phyloP scores from a whole-genome alignment of 2,797 vertebrate species.

The Crenuchus spilurus region DNA sequence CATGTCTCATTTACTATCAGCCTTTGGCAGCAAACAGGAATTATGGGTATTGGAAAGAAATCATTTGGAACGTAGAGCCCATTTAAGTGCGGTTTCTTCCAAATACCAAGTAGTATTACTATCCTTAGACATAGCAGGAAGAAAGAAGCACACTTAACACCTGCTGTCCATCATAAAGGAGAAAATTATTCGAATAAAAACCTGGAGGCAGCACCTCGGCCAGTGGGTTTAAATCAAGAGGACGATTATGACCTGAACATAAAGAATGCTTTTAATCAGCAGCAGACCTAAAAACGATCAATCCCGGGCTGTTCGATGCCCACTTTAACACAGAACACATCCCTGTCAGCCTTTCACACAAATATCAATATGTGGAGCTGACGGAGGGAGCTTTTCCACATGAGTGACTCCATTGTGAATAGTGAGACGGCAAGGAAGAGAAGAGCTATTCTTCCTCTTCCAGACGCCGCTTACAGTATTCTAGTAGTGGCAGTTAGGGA shows the following conservation, averaged over 20 bases:
- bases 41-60: conserved; percentile 26
- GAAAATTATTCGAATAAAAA: neutral
- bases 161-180: neutral
- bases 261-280: conserved; percentile 56
- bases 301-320: conserved; percentile 40
- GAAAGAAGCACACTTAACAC: neutral
- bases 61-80: conserved; percentile 5
- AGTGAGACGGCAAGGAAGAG: conserved; percentile 18
- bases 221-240: conserved; percentile 16
- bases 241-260: conserved; percentile 45
- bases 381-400: conserved; percentile 42
- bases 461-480: conserved; percentile 3
- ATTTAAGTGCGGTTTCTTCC: conserved; percentile 1
- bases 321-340: conserved; percentile 41
- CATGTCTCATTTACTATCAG: conserved; percentile 33
- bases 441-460: conserved; percentile 22
- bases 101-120: neutral
- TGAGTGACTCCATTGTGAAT: conserved; percentile 22
- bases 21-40: conserved; percentile 28
- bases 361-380: conserved; percentile 53
- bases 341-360: conserved; percentile 52
- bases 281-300: conserved; percentile 35
- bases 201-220: neutral
- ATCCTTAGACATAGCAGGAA: conserved; percentile 5
- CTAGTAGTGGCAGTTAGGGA: conserved; percentile 14